A percentile compares a stretch with the other conserved stretches of the same genome.
These are phyloP conservation scores for Phasia obesa DNA, from an alignment of 2,888 invertebrate genomes.

Conservation along the genomic window DNA sequence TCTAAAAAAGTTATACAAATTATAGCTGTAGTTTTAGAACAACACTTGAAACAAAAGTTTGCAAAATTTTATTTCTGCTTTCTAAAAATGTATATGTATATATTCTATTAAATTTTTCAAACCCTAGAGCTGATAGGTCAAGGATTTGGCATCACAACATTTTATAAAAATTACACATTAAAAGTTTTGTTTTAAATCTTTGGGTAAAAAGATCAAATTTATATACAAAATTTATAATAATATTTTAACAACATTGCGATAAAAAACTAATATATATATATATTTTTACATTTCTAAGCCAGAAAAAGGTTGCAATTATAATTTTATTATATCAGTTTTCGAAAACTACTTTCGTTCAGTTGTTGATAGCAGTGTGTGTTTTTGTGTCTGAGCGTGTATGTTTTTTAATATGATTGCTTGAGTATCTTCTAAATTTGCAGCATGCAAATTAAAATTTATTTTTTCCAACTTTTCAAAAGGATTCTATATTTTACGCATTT, in stretches of 20 bases:
- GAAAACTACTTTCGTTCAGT: background rate
- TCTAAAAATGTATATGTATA: slow-evolving; percentile 18
- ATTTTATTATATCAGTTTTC: background rate
- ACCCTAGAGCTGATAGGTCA: slow-evolving; percentile 66
- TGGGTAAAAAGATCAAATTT: no score
- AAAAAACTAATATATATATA: no score
- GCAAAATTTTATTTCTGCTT: slow-evolving; percentile 5
- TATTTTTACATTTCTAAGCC: background rate
- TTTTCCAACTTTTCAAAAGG: no score
- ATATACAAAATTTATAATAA: no score
- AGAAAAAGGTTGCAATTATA: no score
- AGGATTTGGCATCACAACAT: slow-evolving; percentile 55
- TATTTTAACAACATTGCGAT: no score
- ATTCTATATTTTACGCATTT: no score
- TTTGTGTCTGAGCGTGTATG: no score
- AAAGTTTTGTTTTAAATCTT: slow-evolving; percentile 28
- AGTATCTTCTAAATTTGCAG: no score
- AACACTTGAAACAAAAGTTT: slow-evolving; percentile 27
- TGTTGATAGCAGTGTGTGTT: background rate
- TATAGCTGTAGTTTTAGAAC: slow-evolving; percentile 10
- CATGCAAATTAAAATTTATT: no score
- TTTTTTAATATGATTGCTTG: no score
- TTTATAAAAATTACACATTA: slow-evolving; percentile 47
- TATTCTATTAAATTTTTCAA: slow-evolving; percentile 56
- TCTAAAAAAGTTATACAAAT: background rate